phyloP scores from a whole-genome alignment of 2,113 vertebrate species.

The Procavia capensis region DNA sequence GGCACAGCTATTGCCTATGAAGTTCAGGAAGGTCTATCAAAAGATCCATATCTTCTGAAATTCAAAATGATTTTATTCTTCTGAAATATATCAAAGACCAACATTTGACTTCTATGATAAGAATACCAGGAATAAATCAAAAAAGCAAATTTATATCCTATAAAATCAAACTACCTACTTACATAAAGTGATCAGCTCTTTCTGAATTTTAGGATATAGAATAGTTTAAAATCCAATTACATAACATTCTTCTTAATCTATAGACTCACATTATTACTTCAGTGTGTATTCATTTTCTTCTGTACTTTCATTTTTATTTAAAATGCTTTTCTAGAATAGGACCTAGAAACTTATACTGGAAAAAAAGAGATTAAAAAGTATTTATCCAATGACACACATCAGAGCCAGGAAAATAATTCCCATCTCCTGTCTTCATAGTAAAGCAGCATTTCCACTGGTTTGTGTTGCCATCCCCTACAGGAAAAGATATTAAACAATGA shows the following conservation, averaged over 20 bases:
- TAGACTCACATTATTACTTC: conserved; percentile 41
- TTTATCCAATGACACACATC: conserved; percentile 69
- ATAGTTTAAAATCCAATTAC: conserved; percentile 77
- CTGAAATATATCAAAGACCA: conserved; percentile 83
- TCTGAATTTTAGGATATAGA: conserved; percentile 74
- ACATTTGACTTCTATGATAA: conserved; percentile 83
- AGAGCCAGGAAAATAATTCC: conserved; percentile 58
- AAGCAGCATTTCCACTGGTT: conserved; percentile 47
- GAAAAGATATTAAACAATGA: conserved; percentile 55
- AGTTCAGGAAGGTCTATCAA: conserved; percentile 84
- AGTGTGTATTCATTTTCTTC: conserved; percentile 46
- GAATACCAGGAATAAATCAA: conserved; percentile 84
- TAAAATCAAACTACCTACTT: conserved; percentile 80
- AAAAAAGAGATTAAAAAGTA: conserved; percentile 55
- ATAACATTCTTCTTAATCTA: conserved; percentile 63
- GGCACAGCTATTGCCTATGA: conserved; percentile 82
- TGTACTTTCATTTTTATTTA: conserved; percentile 57
- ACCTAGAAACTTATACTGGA: conserved; percentile 53
- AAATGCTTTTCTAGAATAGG: conserved; percentile 53
- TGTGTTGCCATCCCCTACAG: conserved; percentile 47
- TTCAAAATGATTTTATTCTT: conserved; percentile 85
- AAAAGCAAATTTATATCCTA: conserved; percentile 83
- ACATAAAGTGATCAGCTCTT: conserved; percentile 80
- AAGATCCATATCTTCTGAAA: conserved; percentile 83
- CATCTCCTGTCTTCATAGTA: conserved; percentile 11